phyloP scores from a whole-genome alignment of 1,140 invertebrate species.

The Linepithema humile region DNA sequence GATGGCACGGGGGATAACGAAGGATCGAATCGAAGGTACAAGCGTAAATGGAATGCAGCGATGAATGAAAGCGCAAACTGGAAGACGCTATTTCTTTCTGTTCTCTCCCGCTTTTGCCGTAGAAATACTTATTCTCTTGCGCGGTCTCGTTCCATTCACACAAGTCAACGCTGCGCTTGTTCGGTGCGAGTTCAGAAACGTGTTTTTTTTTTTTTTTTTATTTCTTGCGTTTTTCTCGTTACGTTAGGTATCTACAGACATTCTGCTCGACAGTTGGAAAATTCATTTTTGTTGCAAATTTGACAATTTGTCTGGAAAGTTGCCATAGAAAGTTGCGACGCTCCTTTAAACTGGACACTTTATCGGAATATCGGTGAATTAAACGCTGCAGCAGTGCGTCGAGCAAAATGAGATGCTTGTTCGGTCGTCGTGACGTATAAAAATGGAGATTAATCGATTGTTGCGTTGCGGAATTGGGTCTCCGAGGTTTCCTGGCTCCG shows the following conservation, averaged over 20 bases:
- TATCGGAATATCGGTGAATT: not conserved
- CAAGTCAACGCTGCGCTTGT: slow-evolving; percentile 34
- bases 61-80: slow-evolving; percentile 70
- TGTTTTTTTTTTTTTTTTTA: not conserved
- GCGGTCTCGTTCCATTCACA: slow-evolving; percentile 35
- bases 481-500: slow-evolving; percentile 2
- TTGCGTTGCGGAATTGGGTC: not conserved
- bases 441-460: slow-evolving; percentile 32
- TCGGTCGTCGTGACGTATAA: slow-evolving; percentile 39
- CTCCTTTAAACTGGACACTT: slow-evolving; percentile 14
- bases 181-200: slow-evolving; percentile 10
- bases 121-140: slow-evolving; percentile 5
- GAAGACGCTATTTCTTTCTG: slow-evolving; percentile 68
- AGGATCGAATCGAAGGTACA: slow-evolving; percentile 71
- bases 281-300: not conserved
- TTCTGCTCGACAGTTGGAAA: slow-evolving; percentile 28
- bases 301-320: not conserved
- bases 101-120: not conserved
- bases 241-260: not conserved
- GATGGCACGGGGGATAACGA: slow-evolving; percentile 70
- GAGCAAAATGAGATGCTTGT: slow-evolving; percentile 38
- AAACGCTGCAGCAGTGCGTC: not conserved
- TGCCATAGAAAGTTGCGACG: not conserved
- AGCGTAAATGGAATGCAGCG: slow-evolving; percentile 68
- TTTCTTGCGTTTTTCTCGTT: slow-evolving; percentile 2